phyloP scores from a whole-genome alignment of 2,113 vertebrate species.

The Myiozetetes cayanensis region DNA sequence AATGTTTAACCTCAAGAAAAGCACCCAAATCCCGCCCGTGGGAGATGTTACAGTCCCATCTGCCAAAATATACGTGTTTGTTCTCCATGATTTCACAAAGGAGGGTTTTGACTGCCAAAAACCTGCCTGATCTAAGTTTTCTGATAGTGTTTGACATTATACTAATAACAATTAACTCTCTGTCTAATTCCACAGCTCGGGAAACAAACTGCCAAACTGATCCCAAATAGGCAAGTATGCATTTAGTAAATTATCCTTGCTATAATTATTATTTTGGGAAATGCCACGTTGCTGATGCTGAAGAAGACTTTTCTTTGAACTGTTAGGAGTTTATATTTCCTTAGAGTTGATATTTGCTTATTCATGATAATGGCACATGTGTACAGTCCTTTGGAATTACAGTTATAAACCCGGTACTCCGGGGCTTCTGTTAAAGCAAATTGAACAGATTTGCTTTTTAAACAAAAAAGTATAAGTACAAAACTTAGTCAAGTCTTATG shows the following conservation, averaged over 20 bases:
- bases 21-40: not conserved
- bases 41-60: not conserved
- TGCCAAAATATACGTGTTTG: not conserved
- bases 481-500: not conserved
- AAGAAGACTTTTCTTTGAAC: not conserved
- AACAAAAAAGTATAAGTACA: not conserved
- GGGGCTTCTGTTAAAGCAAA: not conserved
- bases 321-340: not conserved
- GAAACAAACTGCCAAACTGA: not conserved
- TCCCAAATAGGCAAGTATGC: not conserved
- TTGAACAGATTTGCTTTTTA: not conserved
- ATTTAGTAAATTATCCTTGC: not conserved
- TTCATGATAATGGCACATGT: not conserved
- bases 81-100: not conserved
- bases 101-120: not conserved
- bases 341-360: not conserved
- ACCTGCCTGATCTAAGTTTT: not conserved
- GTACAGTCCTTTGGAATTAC: not conserved
- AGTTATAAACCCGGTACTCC: not conserved
- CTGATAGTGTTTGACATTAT: not conserved
- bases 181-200: not conserved
- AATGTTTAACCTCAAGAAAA: not conserved
- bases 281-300: not conserved
- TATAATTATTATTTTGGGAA: not conserved
- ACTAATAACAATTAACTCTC: not conserved